Evolutionary conservation across 2,113 vertebrate species (phyloP), one percentile per base, ranked within the genome.

Genomic region (Hyaena hyaena): DNA sequence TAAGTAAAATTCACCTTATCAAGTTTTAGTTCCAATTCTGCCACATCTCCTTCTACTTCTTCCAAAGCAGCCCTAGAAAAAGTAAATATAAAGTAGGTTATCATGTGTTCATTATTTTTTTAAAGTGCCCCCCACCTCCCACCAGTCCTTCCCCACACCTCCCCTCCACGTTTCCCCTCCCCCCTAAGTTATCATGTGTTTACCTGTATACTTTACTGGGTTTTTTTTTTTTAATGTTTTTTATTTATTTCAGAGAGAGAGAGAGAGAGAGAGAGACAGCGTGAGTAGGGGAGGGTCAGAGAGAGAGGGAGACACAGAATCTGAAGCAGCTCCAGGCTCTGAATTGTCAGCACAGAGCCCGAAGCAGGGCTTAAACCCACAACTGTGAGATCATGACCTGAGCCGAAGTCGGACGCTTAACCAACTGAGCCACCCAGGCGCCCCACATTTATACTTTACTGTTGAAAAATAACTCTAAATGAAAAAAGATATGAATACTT

Each of bases 11-110:
- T 99, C 98, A 99, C 99, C 99, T 99, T 99, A 98, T 99, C 99
- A n/a, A 99, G 99, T 98, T 99, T 99, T 96, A 99, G 99, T 98
- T 99, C 99, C 98, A 99, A 98, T 98, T 99, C 99, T 4, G 99
- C 98, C 97, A 99, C 99, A 98, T 99, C 99, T 96, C 99, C 99
- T 98, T 99, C 99, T 94, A 99, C 99, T 98, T 99, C 99, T 99
- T 99, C 99, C 98, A 99, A 98, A 97, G 99, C 99, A 94, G 99
- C 99, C 98, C 99, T 99, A 98, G 48, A 92, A 93, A 33, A 97
- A 28, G 82, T 10, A 98, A 95, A 98, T 39, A 92, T n/a, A 93
- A 89, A 91, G 48, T 79, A 88, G 50, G 65, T 95, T 82, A 93
- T 48, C 90, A 77, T 77, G 43, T 28, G 39, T 74, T 23, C 23